A percentile compares a stretch with the other conserved stretches of the same genome.
Conservation (phyloP, 2,888 invertebrate genomes). For the Arrhopalites spinosus region DNA sequence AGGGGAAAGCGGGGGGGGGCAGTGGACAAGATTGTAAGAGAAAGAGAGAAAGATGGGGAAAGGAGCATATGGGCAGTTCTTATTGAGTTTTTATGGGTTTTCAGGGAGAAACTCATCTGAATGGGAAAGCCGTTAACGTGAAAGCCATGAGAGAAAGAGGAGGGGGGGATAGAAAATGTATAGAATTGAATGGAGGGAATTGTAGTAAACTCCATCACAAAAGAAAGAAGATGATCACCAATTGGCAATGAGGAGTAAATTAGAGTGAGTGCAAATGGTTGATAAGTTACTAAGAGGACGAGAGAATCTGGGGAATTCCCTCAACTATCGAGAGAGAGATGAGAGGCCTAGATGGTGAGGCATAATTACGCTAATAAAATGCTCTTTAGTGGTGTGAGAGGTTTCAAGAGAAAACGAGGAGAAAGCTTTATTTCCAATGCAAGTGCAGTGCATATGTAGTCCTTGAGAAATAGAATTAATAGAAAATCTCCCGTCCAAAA, state of each 20-base stretch:
- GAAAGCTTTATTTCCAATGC: neutral
- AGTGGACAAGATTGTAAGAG: no score
- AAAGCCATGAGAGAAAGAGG: neutral
- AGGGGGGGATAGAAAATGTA: neutral
- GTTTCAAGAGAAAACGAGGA: neutral
- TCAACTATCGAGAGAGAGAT: no score
- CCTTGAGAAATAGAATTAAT: neutral
- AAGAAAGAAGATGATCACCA: neutral
- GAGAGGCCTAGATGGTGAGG: neutral
- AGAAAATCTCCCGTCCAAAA: neutral
- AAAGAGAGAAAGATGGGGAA: no score
- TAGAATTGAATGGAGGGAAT: neutral
- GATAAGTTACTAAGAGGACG: neutral
- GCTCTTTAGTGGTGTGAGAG: slow-evolving; percentile 1
- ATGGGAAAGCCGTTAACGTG: neutral
- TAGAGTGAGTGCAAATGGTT: slow-evolving; percentile 7
- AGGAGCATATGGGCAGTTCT: no score
- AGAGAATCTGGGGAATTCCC: no score
- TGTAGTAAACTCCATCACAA: neutral
- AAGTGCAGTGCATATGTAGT: no score
- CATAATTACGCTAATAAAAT: slow-evolving; percentile 7
- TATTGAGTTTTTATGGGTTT: neutral
- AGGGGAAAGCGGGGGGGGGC: no score
- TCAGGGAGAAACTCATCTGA: neutral
- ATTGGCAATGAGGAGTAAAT: slow-evolving; percentile 15